Evolutionary conservation across 2,113 vertebrate species (phyloP), one percentile per base, ranked within the genome.

Genomic region (Antidorcas marsupialis): DNA sequence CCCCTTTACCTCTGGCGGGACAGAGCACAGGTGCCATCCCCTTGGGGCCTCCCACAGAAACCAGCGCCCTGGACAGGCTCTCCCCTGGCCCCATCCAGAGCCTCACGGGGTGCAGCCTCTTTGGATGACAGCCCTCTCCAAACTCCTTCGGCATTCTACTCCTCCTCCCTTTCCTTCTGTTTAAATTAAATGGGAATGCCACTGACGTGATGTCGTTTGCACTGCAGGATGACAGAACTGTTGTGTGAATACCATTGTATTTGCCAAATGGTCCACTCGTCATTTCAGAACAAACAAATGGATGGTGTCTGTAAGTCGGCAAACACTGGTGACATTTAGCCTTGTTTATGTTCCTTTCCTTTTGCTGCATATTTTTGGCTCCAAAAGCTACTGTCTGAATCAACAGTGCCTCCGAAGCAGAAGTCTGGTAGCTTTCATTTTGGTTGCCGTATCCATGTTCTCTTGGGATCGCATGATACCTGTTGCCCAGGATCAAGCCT

Each of bases 341-440:
- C 98, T 98, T 99, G 99, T 99, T 99, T 98, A 99, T 98, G 98
- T 98, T 99, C 98, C 98, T 99, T 99, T 98, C 98, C 98, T 98
- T 98, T 98, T 97, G 98, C 98, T 98, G 98, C 98, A 97, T 98
- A 98, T 97, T 98, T 98, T 98, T 98, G 98, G 98, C 98, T 98
- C 97, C 97, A 97, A 96, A 98, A 98, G 98, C 98, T 98, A 98
- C 98, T 98, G 98, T 98, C 98, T 98, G 98, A 98, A 98, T 98
- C 98, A 98, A 98, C 98, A 98, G 15, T 97, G 98, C 98, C 98
- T 99, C 98, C 47, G 93, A 98, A 98, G 98, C 97, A 98, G 98
- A 94, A 98, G 97, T 97, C 97, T 98, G 62, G 92, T 97, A 59
- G 98, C 55, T 84, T 97, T 88, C 57, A 76, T 87, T 94, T 90